These are phyloP conservation scores for Phlogophora meticulosa DNA, from an alignment of 2,888 invertebrate genomes.

Conservation along the genomic window DNA sequence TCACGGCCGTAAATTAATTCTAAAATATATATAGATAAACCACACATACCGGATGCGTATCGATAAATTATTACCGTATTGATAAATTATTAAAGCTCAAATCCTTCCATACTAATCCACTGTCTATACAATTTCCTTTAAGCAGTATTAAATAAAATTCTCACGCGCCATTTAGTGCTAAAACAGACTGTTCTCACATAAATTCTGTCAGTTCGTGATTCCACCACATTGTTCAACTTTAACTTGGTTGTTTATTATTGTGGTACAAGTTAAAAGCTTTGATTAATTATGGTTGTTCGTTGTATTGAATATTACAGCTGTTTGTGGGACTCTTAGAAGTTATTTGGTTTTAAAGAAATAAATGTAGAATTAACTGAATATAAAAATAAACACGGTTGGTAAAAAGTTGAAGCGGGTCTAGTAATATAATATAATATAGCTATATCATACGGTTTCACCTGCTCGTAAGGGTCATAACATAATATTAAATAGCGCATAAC, in stretches of 20 bases:
- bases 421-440: no score
- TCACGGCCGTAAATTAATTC: not conserved
- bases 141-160: constrained; percentile 40
- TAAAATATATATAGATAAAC: constrained; percentile 15
- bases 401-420: no score
- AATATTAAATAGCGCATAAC: no score
- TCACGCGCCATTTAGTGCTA: constrained; percentile 54
- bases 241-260: constrained; percentile 46
- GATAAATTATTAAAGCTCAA: constrained; percentile 18
- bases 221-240: constrained; percentile 52
- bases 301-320: no score
- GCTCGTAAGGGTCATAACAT: no score
- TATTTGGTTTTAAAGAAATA: not conserved
- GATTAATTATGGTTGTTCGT: not conserved
- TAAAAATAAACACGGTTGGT: no score
- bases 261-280: constrained; percentile 41
- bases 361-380: no score
- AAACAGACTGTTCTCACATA: constrained; percentile 56
- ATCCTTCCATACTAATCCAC: constrained; percentile 21
- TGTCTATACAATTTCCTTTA: constrained; percentile 32
- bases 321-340: not conserved
- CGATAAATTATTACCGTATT: constrained; percentile 29
- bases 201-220: constrained; percentile 60
- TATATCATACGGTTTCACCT: no score
- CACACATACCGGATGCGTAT: constrained; percentile 28